Evolutionary conservation across 2,888 invertebrate genomes (phyloP).

Genomic region (Amiota communis): DNA sequence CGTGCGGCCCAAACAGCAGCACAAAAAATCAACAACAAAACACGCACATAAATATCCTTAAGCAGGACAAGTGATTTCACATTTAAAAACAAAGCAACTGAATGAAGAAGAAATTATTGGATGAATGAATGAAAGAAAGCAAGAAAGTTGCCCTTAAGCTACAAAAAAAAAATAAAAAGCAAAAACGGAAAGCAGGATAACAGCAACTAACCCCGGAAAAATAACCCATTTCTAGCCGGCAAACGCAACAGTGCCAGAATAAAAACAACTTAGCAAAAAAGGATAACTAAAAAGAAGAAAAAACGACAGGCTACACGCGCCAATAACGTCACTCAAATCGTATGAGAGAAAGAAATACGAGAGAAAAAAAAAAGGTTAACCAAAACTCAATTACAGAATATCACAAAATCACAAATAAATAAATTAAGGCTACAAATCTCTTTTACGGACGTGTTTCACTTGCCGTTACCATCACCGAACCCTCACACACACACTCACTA

Average conservation of each 20-base stretch:
- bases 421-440: conserved; percentile 62
- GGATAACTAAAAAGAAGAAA: not conserved
- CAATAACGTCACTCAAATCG: conserved; percentile 34
- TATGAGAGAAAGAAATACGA: conserved; percentile 26
- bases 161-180: too few relatives aligned
- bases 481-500: not conserved
- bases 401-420: conserved; percentile 64
- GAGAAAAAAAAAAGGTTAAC: conserved; percentile 36
- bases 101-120: not conserved
- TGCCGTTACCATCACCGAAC: not conserved
- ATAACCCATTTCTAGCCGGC: not conserved
- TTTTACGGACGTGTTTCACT: conserved; percentile 23
- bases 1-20: not conserved
- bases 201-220: too few relatives aligned
- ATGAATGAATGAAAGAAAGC: not conserved
- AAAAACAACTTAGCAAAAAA: not conserved
- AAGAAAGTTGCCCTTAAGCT: not conserved
- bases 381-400: conserved; percentile 62
- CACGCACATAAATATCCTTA: conserved; percentile 54
- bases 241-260: not conserved
- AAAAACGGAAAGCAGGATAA: too few relatives aligned
- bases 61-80: conserved; percentile 48
- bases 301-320: conserved; percentile 29
- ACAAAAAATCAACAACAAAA: not conserved
- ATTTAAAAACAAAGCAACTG: conserved; percentile 36